These are phyloP conservation scores for Mycetomoellerius zeteki DNA, from an alignment of 1,140 invertebrate genomes.

Conservation along the genomic window DNA sequence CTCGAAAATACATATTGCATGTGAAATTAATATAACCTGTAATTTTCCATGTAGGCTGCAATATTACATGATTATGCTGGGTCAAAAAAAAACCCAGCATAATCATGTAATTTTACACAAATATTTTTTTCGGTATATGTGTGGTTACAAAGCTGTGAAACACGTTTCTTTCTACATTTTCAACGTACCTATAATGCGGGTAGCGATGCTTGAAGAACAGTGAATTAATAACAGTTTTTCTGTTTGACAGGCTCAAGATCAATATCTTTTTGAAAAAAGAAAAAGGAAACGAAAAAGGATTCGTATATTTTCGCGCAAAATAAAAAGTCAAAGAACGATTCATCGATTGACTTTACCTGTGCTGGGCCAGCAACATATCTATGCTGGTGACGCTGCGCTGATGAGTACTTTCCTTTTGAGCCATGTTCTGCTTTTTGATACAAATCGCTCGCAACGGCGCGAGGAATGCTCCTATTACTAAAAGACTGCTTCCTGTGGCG, in stretches of 20 bases:
- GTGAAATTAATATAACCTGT: too few relatives aligned
- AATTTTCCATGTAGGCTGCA: too few relatives aligned
- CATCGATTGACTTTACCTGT: conserved; percentile 76
- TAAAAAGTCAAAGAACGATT: not conserved
- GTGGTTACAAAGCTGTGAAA: too few relatives aligned
- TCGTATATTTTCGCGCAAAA: not conserved
- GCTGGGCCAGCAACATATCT: conserved; percentile 84
- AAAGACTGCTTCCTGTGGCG: conserved; percentile 88
- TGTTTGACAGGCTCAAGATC: not conserved
- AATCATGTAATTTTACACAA: too few relatives aligned
- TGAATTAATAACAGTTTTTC: too few relatives aligned
- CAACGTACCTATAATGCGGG: too few relatives aligned
- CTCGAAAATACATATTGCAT: too few relatives aligned
- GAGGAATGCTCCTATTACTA: conserved; percentile 82
- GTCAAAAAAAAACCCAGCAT: too few relatives aligned
- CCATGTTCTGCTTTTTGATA: conserved; percentile 81
- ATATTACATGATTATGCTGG: too few relatives aligned
- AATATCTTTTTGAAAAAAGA: not conserved
- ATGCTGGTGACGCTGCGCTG: conserved; percentile 84
- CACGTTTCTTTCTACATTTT: too few relatives aligned
- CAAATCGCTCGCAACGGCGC: conserved; percentile 82
- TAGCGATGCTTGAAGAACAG: too few relatives aligned
- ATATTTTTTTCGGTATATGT: too few relatives aligned
- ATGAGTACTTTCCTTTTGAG: conserved; percentile 83
- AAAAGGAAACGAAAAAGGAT: not conserved